phyloP scores from a whole-genome alignment of 2,797 vertebrate genomes.

The Fundulus diaphanus region DNA sequence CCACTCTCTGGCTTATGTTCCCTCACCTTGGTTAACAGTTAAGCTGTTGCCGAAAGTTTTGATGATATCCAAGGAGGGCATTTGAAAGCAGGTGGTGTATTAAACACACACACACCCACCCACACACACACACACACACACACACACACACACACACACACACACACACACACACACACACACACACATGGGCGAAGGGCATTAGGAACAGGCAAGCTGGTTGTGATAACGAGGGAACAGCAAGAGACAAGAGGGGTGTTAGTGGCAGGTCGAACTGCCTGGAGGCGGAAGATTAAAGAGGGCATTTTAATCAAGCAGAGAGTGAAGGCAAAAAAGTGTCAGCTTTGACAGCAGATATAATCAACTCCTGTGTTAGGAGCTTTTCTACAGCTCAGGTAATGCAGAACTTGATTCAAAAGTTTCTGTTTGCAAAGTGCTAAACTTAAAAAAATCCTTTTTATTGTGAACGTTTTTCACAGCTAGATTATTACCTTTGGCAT shows the following conservation, averaged over 20 bases:
- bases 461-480: not conserved
- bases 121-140: conserved; percentile 11
- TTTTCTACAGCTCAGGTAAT: not conserved
- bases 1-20: not conserved
- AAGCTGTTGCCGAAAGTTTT: conserved; percentile 38
- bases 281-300: conserved; percentile 42
- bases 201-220: conserved; percentile 56
- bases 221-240: conserved; percentile 69
- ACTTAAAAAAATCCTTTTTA: not conserved
- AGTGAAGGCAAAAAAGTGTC: conserved; percentile 9
- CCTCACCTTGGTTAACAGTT: conserved; percentile 10
- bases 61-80: conserved; percentile 41
- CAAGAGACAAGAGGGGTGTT: conserved; percentile 56
- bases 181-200: conserved; percentile 52
- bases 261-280: conserved; percentile 47
- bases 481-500: not conserved
- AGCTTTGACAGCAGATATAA: conserved; percentile 2
- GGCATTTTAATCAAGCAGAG: conserved; percentile 54
- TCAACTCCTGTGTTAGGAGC: not conserved
- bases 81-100: conserved; percentile 62
- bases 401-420: not conserved
- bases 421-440: not conserved
- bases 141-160: conserved; percentile 39
- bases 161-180: conserved; percentile 28
- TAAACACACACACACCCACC: conserved; percentile 32